Evolutionary conservation across 2,797 vertebrate genomes (phyloP).

Genomic region (Enteromius unitaeniatus): DNA sequence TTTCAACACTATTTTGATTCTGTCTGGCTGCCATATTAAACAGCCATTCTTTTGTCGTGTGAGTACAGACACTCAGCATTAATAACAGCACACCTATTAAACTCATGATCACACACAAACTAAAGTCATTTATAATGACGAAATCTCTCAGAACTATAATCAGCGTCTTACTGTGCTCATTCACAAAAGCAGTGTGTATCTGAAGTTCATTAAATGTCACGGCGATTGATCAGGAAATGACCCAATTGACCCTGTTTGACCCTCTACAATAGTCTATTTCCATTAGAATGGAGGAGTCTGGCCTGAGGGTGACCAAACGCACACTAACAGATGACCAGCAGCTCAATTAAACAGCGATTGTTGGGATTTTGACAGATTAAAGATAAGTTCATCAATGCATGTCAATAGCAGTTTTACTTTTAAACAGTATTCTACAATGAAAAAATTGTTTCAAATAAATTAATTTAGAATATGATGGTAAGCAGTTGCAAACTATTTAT

Average conservation of each 20-base stretch:
- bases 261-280: constrained; percentile 69
- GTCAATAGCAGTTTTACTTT: not conserved
- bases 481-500: too few relatives aligned
- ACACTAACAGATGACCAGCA: constrained; percentile 47
- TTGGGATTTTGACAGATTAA: not conserved
- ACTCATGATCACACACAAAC: constrained; percentile 6
- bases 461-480: too few relatives aligned
- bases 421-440: too few relatives aligned
- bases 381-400: not conserved
- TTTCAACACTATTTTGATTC: not conserved
- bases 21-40: not conserved
- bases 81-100: not conserved
- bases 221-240: constrained; percentile 77
- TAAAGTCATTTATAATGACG: constrained; percentile 48
- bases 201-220: constrained; percentile 78
- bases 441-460: too few relatives aligned
- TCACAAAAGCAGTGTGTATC: constrained; percentile 71
- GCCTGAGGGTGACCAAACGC: constrained; percentile 57
- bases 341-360: constrained; percentile 8
- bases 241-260: constrained; percentile 70
- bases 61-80: not conserved
- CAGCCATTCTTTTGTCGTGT: not conserved
- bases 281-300: constrained; percentile 72
- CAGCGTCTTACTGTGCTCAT: constrained; percentile 48
- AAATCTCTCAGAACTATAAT: constrained; percentile 44